A percentile compares a stretch with the other conserved stretches of the same genome.
Evolutionary conservation across 2,888 invertebrate genomes (phyloP).

Genomic region (Gnatocerus cornutus): DNA sequence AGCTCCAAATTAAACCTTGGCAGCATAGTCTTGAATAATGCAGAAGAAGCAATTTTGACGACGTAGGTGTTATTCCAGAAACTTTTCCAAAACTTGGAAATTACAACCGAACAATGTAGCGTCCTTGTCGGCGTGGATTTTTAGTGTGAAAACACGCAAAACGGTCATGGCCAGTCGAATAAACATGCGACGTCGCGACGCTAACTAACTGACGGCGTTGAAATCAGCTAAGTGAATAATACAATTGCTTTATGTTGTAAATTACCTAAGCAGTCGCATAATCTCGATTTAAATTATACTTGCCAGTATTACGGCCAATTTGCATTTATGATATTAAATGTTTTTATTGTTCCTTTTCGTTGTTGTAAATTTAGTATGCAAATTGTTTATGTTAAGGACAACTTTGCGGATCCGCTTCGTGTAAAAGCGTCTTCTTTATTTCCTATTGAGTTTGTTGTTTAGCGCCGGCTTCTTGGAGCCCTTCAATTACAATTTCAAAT

Average conservation of each 20-base stretch:
- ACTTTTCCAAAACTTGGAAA: conserved; percentile 25
- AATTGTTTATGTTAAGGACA: conserved; percentile 41
- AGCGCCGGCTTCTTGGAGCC: background rate
- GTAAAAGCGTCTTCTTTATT: conserved; percentile 32
- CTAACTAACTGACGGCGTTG: conserved; percentile 42
- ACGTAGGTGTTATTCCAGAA: conserved; percentile 27
- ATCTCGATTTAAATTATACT: conserved; percentile 51
- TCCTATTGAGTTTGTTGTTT: conserved; percentile 20
- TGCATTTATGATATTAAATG: conserved; percentile 53
- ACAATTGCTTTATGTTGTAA: conserved; percentile 51
- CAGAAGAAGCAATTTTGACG: conserved; percentile 18
- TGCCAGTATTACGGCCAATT: conserved; percentile 53
- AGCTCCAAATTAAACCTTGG: conserved; percentile 12
- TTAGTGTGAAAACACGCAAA: conserved; percentile 47
- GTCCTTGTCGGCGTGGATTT: conserved; percentile 42
- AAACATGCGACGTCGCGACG: conserved; percentile 52
- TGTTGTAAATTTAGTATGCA: conserved; percentile 36
- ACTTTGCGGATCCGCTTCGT: conserved; percentile 21
- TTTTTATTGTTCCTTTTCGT: conserved; percentile 40
- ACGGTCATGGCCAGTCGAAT: conserved; percentile 50
- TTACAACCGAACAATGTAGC: conserved; percentile 16
- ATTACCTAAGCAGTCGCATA: conserved; percentile 48
- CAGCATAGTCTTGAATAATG: conserved; percentile 21
- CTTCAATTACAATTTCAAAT: conserved; percentile 22
- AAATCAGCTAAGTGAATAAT: conserved; percentile 49